phyloP scores from a whole-genome alignment of 2,113 vertebrate species.

The Cyprinodon variegatus region DNA sequence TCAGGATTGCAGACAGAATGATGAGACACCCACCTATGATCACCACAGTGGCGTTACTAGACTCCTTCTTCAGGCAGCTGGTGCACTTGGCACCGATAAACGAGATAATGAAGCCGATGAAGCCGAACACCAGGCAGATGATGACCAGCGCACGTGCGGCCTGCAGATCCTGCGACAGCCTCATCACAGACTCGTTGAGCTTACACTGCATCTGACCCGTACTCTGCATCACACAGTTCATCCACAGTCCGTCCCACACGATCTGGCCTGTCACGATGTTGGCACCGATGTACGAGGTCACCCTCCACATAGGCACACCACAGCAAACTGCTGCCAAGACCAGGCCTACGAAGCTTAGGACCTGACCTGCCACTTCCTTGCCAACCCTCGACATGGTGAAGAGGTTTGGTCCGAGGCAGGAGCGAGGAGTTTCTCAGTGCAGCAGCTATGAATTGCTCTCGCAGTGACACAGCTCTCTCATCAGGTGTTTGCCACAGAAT shows the following conservation, averaged over 20 bases:
- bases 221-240: constrained; percentile 94
- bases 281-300: constrained; percentile 86
- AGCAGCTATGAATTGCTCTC: constrained; percentile 8
- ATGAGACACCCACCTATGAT: constrained; percentile 72
- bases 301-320: constrained; percentile 91
- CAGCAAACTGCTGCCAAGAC: constrained; percentile 83
- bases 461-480: constrained; percentile 10
- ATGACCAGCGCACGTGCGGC: constrained; percentile 82
- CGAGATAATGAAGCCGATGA: constrained; percentile 68
- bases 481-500: constrained; percentile 38
- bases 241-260: constrained; percentile 96
- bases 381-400: constrained; percentile 74
- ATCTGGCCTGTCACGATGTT: constrained; percentile 85
- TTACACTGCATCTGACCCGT: constrained; percentile 92
- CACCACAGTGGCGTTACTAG: constrained; percentile 67
- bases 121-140: constrained; percentile 71
- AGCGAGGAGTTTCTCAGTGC: constrained; percentile 8
- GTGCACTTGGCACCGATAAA: constrained; percentile 78
- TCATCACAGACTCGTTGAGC: constrained; percentile 85
- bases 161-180: constrained; percentile 85
- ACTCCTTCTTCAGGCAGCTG: constrained; percentile 68
- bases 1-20: constrained; percentile 61
- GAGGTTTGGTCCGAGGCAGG: constrained; percentile 12
- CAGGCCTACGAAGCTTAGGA: constrained; percentile 87
- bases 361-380: constrained; percentile 85